Evolutionary conservation across 2,797 vertebrate species (phyloP).

Genomic region (Phrynocephalus forsythii): DNA sequence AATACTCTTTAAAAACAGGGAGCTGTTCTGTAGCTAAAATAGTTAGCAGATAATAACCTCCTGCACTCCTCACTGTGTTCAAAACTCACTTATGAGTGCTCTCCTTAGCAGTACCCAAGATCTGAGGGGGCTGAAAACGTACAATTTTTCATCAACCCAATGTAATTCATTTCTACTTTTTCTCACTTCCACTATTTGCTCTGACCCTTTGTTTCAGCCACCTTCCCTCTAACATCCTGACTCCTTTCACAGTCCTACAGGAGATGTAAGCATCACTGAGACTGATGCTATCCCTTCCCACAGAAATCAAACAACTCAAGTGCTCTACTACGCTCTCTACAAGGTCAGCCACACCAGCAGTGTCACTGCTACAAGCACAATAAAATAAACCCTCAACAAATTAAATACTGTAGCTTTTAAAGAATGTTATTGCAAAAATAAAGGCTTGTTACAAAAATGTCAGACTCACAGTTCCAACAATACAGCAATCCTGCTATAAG

Average conservation of each 20-base stretch:
- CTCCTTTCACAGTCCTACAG: not conserved
- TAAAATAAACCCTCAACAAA: not conserved
- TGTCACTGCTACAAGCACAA: not conserved
- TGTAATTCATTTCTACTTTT: not conserved
- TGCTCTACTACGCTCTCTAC: not conserved
- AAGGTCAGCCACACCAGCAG: not conserved
- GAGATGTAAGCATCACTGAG: not conserved
- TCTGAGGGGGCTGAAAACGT: not conserved
- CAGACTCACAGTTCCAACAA: constrained; percentile 13
- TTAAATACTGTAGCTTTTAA: not conserved
- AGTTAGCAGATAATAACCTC: not conserved
- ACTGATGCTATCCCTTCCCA: not conserved
- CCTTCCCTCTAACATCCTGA: not conserved
- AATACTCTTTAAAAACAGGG: not conserved
- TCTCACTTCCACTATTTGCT: not conserved
- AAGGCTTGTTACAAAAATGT: not conserved
- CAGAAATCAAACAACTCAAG: not conserved
- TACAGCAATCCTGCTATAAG: not conserved
- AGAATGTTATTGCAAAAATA: not conserved
- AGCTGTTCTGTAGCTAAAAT: not conserved
- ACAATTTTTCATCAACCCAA: not conserved
- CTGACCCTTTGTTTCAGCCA: not conserved
- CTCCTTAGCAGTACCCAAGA: not conserved
- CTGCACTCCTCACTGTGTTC: not conserved
- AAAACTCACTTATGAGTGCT: too few relatives aligned